Percentiles rank a stretch among this genome's conserved stretches.
Evolutionary conservation across 2,113 vertebrate species (phyloP).

Genomic region (Myodes glareolus): DNA sequence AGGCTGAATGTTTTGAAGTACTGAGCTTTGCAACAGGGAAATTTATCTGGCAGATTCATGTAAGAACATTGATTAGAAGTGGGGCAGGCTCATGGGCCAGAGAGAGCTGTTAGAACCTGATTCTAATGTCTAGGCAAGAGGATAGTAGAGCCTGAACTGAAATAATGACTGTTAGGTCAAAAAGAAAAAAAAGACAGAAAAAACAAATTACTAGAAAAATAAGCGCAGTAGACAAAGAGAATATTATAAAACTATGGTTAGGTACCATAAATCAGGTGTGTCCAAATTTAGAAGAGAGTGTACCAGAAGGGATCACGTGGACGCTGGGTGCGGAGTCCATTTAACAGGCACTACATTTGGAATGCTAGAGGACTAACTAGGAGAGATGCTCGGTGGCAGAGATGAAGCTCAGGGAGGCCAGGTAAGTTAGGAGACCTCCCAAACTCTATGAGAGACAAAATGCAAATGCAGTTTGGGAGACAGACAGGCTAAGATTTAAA

Average conservation of each 20-base stretch:
- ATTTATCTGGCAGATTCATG: not conserved
- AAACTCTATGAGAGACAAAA: not conserved
- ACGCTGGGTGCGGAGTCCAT: not conserved
- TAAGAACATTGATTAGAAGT: not conserved
- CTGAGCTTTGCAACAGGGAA: not conserved
- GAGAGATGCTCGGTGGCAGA: not conserved
- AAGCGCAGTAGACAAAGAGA: not conserved
- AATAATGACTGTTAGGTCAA: not conserved
- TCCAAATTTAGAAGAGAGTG: not conserved
- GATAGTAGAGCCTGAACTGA: not conserved
- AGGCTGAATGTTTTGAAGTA: not conserved
- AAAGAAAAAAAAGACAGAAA: not conserved
- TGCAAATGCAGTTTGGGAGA: not conserved
- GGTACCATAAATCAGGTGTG: not conserved
- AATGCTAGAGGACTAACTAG: not conserved
- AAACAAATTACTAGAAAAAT: not conserved
- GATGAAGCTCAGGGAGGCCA: not conserved
- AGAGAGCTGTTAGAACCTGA: not conserved
- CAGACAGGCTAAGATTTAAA: slow-evolving; percentile 28
- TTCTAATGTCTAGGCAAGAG: not conserved
- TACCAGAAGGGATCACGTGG: not conserved
- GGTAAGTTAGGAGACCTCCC: not conserved
- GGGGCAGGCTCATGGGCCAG: not conserved
- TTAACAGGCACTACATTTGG: not conserved
- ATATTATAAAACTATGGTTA: not conserved